These are phyloP conservation scores for Pandemis corylana DNA, from an alignment of 2,888 invertebrate genomes.

Conservation along the genomic window DNA sequence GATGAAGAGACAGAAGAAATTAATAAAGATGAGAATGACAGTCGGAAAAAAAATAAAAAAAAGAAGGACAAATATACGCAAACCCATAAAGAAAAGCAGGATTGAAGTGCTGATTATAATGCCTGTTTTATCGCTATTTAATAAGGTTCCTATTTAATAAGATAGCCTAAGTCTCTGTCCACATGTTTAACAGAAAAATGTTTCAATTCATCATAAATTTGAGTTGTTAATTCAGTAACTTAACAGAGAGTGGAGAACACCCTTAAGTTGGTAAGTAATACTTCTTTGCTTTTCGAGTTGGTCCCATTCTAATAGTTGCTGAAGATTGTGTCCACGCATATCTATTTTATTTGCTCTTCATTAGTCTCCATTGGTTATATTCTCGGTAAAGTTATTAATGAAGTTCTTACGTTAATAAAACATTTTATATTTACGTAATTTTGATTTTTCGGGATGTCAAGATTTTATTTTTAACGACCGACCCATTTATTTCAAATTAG, in stretches of 20 bases:
- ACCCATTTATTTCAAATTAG: no score
- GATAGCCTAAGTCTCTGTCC: no score
- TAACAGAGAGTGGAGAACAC: no score
- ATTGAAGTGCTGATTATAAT: constrained; percentile 47
- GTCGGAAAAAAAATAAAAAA: neutral
- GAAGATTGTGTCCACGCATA: neutral
- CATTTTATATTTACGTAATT: neutral
- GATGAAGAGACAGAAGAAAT: neutral
- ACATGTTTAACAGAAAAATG: no score
- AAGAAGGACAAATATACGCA: constrained; percentile 54
- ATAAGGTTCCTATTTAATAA: neutral
- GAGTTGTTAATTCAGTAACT: no score
- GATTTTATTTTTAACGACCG: neutral
- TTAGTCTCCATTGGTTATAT: neutral
- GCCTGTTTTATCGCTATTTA: neutral
- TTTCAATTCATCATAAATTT: no score
- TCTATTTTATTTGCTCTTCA: neutral
- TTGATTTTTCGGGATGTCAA: neutral
- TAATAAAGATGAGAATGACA: neutral
- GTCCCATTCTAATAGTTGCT: neutral
- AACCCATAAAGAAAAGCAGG: constrained; percentile 64
- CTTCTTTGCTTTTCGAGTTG: neutral
- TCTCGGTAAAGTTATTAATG: neutral
- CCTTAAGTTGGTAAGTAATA: neutral
- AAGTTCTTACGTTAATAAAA: neutral